phyloP scores from a whole-genome alignment of 2,113 vertebrate species.

The Marmota monax region DNA sequence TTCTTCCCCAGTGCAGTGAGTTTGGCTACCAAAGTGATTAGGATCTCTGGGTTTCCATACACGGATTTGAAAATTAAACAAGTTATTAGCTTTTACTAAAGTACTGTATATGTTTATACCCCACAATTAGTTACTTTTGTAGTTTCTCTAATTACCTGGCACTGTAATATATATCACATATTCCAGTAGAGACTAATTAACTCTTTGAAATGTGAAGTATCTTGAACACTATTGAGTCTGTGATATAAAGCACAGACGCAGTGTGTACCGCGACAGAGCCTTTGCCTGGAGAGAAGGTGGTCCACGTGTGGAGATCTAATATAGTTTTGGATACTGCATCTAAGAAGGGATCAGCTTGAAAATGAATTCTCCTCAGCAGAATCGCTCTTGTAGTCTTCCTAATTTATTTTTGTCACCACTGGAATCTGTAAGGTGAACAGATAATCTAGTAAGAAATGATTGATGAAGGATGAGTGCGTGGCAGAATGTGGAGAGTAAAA shows the following conservation, averaged over 20 bases:
- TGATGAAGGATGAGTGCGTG: neutral
- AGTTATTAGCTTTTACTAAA: neutral
- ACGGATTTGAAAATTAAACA: neutral
- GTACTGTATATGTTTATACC: neutral
- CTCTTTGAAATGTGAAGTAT: constrained; percentile 6
- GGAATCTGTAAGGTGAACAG: neutral
- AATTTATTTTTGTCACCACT: neutral
- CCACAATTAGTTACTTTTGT: neutral
- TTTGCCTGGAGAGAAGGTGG: neutral
- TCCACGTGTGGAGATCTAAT: neutral
- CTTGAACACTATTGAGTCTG: neutral
- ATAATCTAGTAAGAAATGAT: neutral
- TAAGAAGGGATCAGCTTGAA: neutral
- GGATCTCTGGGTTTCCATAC: neutral
- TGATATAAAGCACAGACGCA: neutral
- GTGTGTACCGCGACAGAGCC: neutral
- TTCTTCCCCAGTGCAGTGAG: neutral
- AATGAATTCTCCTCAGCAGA: neutral
- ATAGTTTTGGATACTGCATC: neutral
- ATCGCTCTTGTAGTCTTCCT: neutral
- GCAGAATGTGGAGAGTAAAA: neutral
- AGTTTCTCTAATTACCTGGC: neutral
- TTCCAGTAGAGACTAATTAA: neutral
- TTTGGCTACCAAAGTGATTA: neutral
- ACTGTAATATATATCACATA: neutral